Percentiles rank a stretch among this genome's conserved stretches.
phyloP scores from a whole-genome alignment of 2,113 vertebrate genomes.

The Aythya baeri region DNA sequence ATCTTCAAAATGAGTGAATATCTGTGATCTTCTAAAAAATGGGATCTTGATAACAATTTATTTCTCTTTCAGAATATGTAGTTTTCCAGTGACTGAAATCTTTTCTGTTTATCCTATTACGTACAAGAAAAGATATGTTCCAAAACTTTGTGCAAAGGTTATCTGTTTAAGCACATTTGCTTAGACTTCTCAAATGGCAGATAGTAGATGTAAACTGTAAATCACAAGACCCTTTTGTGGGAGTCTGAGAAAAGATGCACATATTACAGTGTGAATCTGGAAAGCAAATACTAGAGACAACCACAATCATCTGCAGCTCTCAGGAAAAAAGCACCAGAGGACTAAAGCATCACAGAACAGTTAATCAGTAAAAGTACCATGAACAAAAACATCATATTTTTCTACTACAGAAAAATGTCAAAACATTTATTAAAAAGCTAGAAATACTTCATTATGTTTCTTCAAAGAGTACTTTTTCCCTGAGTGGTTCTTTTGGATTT shows the following conservation, averaged over 20 bases:
- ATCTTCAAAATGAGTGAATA: not conserved
- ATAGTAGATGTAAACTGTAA: not conserved
- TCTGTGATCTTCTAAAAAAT: not conserved
- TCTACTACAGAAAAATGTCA: not conserved
- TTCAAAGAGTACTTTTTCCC: not conserved
- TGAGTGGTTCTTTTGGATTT: not conserved
- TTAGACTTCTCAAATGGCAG: not conserved
- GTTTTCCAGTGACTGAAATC: not conserved
- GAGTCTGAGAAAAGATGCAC: not conserved
- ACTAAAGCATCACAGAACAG: not conserved
- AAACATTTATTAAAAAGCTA: not conserved
- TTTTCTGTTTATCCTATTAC: constrained; percentile 20
- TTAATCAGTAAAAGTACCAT: not conserved
- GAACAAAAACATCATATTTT: not conserved
- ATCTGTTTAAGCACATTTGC: not conserved
- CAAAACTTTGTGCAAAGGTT: not conserved
- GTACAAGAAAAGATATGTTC: not conserved
- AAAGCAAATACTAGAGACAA: not conserved
- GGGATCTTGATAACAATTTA: not conserved
- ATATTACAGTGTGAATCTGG: not conserved
- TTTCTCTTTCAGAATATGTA: not conserved
- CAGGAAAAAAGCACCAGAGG: not conserved
- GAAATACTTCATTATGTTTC: not conserved
- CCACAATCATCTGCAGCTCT: not conserved
- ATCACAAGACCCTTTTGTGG: not conserved